These are phyloP conservation scores for Dorcus parallelipipedus DNA, from an alignment of 2,888 invertebrate species.

Conservation along the genomic window DNA sequence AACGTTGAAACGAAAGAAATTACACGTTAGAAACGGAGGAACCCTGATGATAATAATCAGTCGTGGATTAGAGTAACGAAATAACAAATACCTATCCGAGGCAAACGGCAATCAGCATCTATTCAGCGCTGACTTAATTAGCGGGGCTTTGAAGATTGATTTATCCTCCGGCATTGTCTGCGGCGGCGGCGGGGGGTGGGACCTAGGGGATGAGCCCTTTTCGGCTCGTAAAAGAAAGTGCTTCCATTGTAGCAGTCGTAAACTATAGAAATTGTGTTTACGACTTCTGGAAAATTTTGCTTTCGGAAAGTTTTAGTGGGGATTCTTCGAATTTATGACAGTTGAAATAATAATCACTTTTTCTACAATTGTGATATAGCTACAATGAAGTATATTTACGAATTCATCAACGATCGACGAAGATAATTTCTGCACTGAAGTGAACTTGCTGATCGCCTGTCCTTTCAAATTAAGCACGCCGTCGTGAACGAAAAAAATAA, in stretches of 20 bases:
- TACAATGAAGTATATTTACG: too few species aligned
- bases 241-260: constrained; percentile 2
- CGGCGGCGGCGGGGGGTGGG: constrained; percentile 27
- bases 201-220: background rate
- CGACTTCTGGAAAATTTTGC: background rate
- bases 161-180: constrained; percentile 36
- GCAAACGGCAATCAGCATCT: constrained; percentile 28
- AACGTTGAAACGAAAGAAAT: too few species aligned
- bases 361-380: too few species aligned
- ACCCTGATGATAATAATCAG: constrained; percentile 22
- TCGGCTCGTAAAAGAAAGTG: constrained; percentile 1
- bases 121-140: constrained; percentile 34
- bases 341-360: too few species aligned
- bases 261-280: constrained; percentile 2
- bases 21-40: too few species aligned
- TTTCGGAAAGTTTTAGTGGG: too few species aligned
- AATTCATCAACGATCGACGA: too few species aligned
- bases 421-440: too few species aligned
- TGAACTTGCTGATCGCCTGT: too few species aligned
- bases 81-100: constrained; percentile 22
- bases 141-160: constrained; percentile 37
- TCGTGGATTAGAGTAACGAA: constrained; percentile 15
- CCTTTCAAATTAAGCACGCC: too few species aligned
- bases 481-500: too few species aligned
- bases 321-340: too few species aligned